Evolutionary conservation across 1,140 invertebrate species (phyloP).

Genomic region (Arctopsyche grandis): DNA sequence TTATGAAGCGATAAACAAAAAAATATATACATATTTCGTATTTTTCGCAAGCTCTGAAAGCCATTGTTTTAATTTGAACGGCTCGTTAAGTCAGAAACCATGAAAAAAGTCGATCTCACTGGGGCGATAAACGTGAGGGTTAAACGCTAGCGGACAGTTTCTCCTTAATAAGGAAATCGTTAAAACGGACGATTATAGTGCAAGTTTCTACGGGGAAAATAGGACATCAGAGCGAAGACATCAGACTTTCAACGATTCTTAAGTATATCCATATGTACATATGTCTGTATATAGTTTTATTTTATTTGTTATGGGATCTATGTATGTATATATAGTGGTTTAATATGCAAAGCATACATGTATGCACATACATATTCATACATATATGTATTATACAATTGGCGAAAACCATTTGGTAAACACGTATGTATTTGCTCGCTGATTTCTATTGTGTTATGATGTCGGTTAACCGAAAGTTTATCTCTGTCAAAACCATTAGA

Average conservation of each 20-base stretch:
- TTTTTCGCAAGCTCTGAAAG: no score
- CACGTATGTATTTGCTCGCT: no score
- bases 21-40: no score
- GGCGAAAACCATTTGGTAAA: no score
- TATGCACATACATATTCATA: not conserved
- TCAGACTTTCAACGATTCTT: not conserved
- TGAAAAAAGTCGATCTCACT: not conserved
- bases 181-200: constrained; percentile 28
- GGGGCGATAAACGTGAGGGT: constrained; percentile 15
- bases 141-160: constrained; percentile 13
- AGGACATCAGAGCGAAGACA: not conserved
- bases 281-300: not conserved
- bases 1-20: no score
- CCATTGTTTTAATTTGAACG: no score
- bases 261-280: not conserved
- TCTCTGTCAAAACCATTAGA: constrained; percentile 15
- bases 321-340: no score
- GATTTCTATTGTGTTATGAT: not conserved
- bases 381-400: not conserved
- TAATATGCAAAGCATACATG: no score
- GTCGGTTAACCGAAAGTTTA: constrained; percentile 8
- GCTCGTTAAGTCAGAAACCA: not conserved
- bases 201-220: not conserved
- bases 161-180: constrained; percentile 23
- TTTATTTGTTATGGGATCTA: no score